Evolutionary conservation across 1,140 invertebrate species (phyloP).

Genomic region (Drosophila auraria): DNA sequence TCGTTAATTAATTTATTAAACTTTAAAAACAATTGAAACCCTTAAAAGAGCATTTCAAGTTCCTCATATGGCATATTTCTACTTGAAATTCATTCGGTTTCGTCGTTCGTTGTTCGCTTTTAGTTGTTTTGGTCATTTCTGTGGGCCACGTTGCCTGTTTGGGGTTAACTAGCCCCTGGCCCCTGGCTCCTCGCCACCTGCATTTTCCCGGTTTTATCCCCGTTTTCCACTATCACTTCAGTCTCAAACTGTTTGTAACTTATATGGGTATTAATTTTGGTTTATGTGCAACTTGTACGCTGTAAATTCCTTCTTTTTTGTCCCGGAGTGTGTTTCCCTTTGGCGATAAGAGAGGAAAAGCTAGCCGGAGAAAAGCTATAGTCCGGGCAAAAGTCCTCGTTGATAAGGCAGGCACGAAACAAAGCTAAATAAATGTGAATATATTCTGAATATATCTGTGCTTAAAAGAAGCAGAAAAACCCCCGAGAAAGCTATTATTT

Average conservation of each 20-base stretch:
- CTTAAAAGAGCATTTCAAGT: background rate
- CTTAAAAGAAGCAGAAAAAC: background rate
- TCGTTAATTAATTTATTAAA: background rate
- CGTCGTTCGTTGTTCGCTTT: constrained; percentile 2
- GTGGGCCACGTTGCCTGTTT: constrained; percentile 22
- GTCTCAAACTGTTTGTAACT: constrained; percentile 52
- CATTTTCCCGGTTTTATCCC: background rate
- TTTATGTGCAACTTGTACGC: constrained; percentile 75
- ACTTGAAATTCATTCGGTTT: constrained; percentile 5
- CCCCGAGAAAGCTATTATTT: background rate
- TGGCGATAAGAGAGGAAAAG: constrained; percentile 44
- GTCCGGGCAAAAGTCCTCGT: too few species aligned
- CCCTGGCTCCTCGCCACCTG: background rate
- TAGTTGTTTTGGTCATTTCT: constrained; percentile 48
- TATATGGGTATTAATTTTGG: constrained; percentile 76
- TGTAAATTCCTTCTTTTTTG: constrained; percentile 55
- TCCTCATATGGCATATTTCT: background rate
- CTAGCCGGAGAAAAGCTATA: too few species aligned
- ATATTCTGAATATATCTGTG: background rate
- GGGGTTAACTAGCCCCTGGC: too few species aligned
- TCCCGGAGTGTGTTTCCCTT: constrained; percentile 17
- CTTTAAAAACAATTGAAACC: background rate
- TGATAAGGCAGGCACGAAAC: background rate
- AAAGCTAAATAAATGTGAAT: constrained; percentile 3
- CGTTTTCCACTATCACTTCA: constrained; percentile 4